Evolutionary conservation across 2,113 vertebrate species (phyloP).

Genomic region (Ramphastos sulfuratus): DNA sequence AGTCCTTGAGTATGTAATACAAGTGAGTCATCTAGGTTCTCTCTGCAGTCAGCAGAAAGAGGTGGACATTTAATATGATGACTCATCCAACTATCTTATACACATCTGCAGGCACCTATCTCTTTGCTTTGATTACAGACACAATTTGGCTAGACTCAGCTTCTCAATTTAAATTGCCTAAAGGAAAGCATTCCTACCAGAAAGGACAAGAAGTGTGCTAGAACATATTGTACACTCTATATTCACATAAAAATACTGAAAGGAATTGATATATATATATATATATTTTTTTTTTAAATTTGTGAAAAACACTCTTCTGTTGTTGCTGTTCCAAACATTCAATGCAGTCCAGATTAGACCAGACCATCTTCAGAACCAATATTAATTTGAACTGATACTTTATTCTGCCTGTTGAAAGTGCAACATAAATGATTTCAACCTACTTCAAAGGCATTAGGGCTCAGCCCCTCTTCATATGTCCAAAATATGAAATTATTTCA

Average conservation of each 20-base stretch:
- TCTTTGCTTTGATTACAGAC: neutral
- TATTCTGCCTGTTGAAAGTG: neutral
- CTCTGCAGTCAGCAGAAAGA: neutral
- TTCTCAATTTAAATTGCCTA: neutral
- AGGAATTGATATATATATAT: neutral
- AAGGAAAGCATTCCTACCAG: neutral
- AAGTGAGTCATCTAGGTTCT: constrained; percentile 27
- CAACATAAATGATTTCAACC: neutral
- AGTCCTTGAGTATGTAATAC: neutral
- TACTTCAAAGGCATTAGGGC: neutral
- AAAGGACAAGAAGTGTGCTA: neutral
- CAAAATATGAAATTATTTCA: neutral
- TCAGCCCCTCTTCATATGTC: neutral
- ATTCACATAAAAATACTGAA: neutral
- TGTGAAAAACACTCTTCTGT: neutral
- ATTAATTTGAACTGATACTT: neutral
- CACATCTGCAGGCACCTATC: neutral
- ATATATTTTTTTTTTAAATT: neutral
- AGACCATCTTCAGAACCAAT: neutral
- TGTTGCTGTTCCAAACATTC: neutral
- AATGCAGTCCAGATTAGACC: neutral
- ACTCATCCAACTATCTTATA: constrained; percentile 7
- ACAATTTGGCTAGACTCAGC: neutral
- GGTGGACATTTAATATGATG: neutral
- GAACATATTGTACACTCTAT: neutral